phyloP scores from a whole-genome alignment of 2,113 vertebrate genomes.

The Fulica atra region DNA sequence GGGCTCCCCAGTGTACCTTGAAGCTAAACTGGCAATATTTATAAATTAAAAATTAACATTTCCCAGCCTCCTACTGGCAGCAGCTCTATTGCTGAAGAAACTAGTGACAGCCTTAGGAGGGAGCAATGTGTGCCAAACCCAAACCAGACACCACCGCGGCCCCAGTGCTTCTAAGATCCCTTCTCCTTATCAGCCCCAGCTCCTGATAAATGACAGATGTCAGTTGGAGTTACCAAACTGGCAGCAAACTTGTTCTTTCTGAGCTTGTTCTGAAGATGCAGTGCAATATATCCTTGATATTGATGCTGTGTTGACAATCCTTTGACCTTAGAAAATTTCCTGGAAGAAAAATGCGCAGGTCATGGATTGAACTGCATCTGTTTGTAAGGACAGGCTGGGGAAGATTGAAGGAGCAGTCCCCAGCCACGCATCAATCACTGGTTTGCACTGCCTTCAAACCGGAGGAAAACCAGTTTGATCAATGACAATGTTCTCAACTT shows the following conservation, averaged over 20 bases:
- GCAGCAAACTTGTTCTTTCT: conserved; percentile 12
- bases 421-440: not conserved
- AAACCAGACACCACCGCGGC: not conserved
- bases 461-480: not conserved
- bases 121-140: not conserved
- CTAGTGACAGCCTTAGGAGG: not conserved
- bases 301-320: conserved; percentile 26
- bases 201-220: not conserved
- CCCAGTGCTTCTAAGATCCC: rapidly evolving
- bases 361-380: not conserved
- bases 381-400: not conserved
- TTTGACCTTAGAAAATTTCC: conserved; percentile 24
- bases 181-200: not conserved
- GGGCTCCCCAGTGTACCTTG: not conserved
- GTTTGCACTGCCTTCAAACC: not conserved
- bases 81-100: not conserved
- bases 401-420: conserved; percentile 10
- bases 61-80: conserved; percentile 30
- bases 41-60: conserved; percentile 10
- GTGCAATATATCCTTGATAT: not conserved
- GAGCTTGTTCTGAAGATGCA: not conserved
- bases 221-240: not conserved
- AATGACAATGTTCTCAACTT: not conserved
- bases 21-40: not conserved
- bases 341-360: not conserved